Evolutionary conservation across 2,888 invertebrate genomes (phyloP), one percentile per base, ranked within the genome.

Genomic region (Eutolmus rufibarbis): DNA sequence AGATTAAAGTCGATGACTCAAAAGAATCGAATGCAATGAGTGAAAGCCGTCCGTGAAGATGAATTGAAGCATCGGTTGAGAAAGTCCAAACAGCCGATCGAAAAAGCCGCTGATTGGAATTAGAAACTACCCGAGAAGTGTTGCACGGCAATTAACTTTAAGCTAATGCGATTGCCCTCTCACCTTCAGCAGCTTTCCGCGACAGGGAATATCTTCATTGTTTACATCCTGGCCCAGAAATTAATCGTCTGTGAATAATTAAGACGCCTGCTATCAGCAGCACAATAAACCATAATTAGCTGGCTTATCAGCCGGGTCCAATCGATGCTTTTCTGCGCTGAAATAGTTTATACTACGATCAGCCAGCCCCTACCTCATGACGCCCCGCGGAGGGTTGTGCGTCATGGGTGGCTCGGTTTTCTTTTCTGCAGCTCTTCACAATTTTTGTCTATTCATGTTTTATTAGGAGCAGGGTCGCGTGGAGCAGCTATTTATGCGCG

Each of bases 211-310:
- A 82, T 82, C 82, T 82, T 31, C 82, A 82, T 57, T 82, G 82
- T 82, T 82, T 82, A 82, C 82, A 82, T 82, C 82, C 82, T 82
- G 82, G 82, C 82, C 66, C 82, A 66, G 82, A 82, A 82, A 82
- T 82, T 82, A 82, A 82, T 82, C 82, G 82, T 37, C 82, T 82
- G 82, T 82, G 82, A 82, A 82, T 82, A 82, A 82, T 82, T 82
- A 82, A 82, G 82, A 82, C 82, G 82, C 82, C 57, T 66, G 82
- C 57, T 82, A 82, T 82, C 82, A 82, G 82, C 57, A 66, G 19
- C 82, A 37, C 82, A 82, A 82, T 66, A 82, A 82, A 82, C 82
- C 82, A 82, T 82, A 82, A 82, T 82, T 82, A 82, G 82, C 82
- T 34, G 57, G 66, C 34, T 82, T 82, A 82, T 82, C 82, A 82